Conservation (phyloP, 2,888 invertebrate genomes). For the Pseudolycoriella hygida region DNA sequence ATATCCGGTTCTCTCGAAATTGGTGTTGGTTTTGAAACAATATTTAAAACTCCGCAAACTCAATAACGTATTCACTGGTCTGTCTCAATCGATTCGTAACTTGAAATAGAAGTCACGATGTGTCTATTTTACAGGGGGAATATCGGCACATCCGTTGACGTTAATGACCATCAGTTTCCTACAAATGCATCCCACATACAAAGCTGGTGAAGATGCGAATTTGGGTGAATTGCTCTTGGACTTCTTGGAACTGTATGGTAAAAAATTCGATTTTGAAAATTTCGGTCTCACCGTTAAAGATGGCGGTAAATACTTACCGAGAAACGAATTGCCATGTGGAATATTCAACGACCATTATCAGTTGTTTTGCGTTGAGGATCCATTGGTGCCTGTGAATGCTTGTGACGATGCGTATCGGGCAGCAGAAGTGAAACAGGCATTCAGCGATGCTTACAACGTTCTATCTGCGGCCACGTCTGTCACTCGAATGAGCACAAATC, state of each 20-base stretch:
- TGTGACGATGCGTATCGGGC: conserved; percentile 86
- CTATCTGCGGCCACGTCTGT: conserved; percentile 57
- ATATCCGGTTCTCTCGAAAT: conserved; percentile 79
- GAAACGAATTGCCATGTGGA: conserved; percentile 82
- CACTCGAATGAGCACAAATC: conserved; percentile 31
- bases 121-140: conserved; percentile 48
- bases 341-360: conserved; percentile 91
- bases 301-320: conserved; percentile 84
- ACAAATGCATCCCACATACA: conserved; percentile 74
- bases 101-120: conserved; percentile 2
- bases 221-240: conserved; percentile 88
- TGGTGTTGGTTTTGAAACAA: conserved; percentile 96
- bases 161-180: conserved; percentile 97
- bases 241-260: conserved; percentile 93
- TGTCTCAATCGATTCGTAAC: conserved; percentile 1
- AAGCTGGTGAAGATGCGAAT: conserved; percentile 53
- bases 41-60: conserved; percentile 94
- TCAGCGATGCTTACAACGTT: conserved; percentile 86
- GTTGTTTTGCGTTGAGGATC: conserved; percentile 93
- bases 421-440: conserved; percentile 66
- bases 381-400: conserved; percentile 88
- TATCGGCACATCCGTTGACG: conserved; percentile 96
- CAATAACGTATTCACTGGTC: conserved; percentile 93
- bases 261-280: conserved; percentile 90
- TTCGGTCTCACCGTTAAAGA: conserved; percentile 87